Conservation (phyloP, 2,113 vertebrate genomes). For the Fukomys damarensis region DNA sequence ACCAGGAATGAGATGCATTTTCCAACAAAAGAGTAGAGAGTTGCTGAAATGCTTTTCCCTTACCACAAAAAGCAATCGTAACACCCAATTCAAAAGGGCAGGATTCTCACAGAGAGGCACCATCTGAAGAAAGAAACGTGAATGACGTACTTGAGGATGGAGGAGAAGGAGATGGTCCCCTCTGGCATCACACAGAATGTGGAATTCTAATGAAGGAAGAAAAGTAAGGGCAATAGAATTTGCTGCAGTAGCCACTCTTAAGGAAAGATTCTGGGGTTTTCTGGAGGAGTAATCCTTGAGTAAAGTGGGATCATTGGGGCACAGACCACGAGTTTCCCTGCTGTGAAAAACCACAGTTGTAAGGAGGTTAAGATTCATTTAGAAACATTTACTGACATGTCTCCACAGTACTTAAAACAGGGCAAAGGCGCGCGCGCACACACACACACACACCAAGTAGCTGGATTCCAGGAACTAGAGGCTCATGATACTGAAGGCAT, state of each 20-base stretch:
- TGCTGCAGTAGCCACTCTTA: neutral
- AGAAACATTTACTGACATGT: neutral
- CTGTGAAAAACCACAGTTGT: slow-evolving; percentile 27
- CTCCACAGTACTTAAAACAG: neutral
- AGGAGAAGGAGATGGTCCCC: neutral
- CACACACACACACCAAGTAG: slow-evolving; percentile 13
- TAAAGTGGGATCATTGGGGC: neutral
- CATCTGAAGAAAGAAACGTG: neutral
- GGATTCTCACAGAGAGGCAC: slow-evolving; percentile 10
- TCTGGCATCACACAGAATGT: neutral
- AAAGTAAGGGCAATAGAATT: neutral
- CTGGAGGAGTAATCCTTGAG: neutral
- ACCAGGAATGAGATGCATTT: slow-evolving; percentile 68
- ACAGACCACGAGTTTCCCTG: slow-evolving; percentile 45
- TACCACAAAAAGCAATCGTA: slow-evolving; percentile 51
- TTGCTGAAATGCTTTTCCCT: slow-evolving; percentile 43
- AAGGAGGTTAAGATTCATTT: slow-evolving; percentile 37
- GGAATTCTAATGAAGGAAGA: neutral
- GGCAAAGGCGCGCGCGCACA: neutral
- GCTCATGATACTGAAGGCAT: neutral
- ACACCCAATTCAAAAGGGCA: neutral
- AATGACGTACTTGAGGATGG: neutral
- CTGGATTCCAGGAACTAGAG: neutral
- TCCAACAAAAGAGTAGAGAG: slow-evolving; percentile 64
- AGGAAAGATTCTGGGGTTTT: slow-evolving; percentile 62